Evolutionary conservation across 1,140 invertebrate genomes (phyloP), one percentile per base, ranked within the genome.

Genomic region (Meteorus sp.): DNA sequence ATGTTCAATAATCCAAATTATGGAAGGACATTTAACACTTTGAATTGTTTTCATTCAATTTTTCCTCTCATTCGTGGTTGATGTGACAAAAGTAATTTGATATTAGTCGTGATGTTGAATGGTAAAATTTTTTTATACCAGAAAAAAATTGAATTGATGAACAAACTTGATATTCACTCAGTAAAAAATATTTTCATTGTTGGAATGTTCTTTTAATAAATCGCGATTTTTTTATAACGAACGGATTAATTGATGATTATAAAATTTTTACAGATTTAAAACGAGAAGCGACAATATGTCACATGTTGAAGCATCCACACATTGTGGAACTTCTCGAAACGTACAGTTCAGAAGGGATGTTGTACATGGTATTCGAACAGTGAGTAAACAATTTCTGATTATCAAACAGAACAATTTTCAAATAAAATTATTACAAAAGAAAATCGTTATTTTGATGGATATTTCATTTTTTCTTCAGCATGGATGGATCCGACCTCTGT

Each of bases 331-430:
- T 99, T 23, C 81, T 98, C 55, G 97, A 99, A 81, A 99, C 96
- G 0, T 99, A 99, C 85, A 97, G 94, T 70, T 97, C 95, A 6
- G 95, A 98, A 81, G 96, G 96, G 69, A 97, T 98, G 90, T 85
- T 99, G 2, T 98, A 98, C 76, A 98, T 99, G 96, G 94, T 99
- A 60, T 98, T 98, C 83, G 96, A 99, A 88, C 97, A 94, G 96
- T 98, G 86, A 95, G 94, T 88, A 74, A 73, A 48, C 11, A 41
- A 20, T 29, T 41, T n/a, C n/a, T n/a, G n/a, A n/a, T n/a, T n/a
- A n/a, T n/a, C n/a, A n/a, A n/a, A n/a, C n/a, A n/a, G n/a, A n/a
- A n/a, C n/a, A n/a, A n/a, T n/a, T n/a, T n/a, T n/a, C n/a, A n/a
- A n/a, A n/a, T n/a, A n/a, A n/a, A n/a, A n/a, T n/a, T n/a, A n/a